Evolutionary conservation across 2,888 invertebrate species (phyloP).

Genomic region (Tenthredo mesomela): DNA sequence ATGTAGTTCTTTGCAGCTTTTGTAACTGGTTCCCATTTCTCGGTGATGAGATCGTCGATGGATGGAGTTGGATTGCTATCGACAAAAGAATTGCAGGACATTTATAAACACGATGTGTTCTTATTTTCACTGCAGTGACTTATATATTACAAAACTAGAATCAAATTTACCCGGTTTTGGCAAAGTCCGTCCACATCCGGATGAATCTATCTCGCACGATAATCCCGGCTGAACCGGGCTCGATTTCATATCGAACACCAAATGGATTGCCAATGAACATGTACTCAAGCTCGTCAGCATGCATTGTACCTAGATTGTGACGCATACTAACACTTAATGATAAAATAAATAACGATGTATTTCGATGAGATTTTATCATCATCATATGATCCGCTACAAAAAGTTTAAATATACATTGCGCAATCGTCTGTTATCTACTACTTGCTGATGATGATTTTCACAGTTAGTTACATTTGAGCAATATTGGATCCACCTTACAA

Average conservation of each 20-base stretch:
- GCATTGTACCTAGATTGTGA: conserved; percentile 79
- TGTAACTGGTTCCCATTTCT: too few species aligned
- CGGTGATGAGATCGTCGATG: too few species aligned
- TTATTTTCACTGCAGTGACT: background rate
- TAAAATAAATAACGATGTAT: background rate
- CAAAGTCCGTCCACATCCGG: conserved; percentile 83
- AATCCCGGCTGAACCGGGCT: conserved; percentile 71
- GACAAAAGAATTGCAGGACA: too few species aligned
- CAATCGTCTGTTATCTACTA: background rate
- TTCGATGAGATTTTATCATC: background rate
- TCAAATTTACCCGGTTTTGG: conserved; percentile 67
- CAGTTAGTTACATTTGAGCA: background rate
- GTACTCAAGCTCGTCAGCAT: conserved; percentile 83
- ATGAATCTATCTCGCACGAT: conserved; percentile 77
- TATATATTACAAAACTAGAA: background rate
- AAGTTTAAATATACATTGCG: background rate
- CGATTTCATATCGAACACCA: conserved; percentile 50
- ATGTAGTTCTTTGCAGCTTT: too few species aligned
- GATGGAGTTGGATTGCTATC: too few species aligned
- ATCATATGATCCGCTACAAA: background rate
- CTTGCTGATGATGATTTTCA: background rate
- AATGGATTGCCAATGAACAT: conserved; percentile 75
- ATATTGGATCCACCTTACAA: background rate
- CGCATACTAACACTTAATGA: background rate
- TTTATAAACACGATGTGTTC: too few species aligned